These are phyloP conservation scores for Acanthurus leucopareius DNA, from an alignment of 2,797 vertebrate species.

Conservation along the genomic window DNA sequence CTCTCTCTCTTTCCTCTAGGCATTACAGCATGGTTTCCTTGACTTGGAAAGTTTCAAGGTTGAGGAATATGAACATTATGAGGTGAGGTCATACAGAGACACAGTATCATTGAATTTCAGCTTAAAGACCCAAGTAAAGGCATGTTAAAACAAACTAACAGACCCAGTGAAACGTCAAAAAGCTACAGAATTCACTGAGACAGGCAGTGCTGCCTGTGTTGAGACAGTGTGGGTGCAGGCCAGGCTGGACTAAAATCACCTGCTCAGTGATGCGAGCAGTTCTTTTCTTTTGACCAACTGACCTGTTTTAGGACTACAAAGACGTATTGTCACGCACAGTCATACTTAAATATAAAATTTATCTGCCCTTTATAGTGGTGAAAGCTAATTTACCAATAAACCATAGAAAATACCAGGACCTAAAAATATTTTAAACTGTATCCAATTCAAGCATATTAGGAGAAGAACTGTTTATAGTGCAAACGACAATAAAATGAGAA, in stretches of 20 bases:
- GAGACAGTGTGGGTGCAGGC: not conserved
- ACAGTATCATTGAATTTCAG: not conserved
- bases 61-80: constrained; percentile 95
- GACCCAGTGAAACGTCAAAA: not conserved
- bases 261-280: no score
- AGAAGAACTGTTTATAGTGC: no score
- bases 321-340: not conserved
- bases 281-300: no score
- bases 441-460: no score
- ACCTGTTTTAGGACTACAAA: not conserved
- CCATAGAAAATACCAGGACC: no score
- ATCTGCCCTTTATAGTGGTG: no score
- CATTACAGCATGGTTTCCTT: constrained; percentile 91
- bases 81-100: constrained; percentile 82
- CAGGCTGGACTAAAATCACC: no score
- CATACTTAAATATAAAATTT: not conserved
- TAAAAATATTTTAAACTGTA: no score
- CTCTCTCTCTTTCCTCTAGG: constrained; percentile 79
- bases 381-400: no score
- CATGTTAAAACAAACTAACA: not conserved
- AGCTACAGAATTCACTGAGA: not conserved
- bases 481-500: no score
- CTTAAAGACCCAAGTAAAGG: not conserved
- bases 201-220: not conserved
- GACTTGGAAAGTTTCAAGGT: constrained; percentile 93